Base-by-base conservation (phyloP, 2,888 invertebrate genomes). In the Syrista parreyssii region DNA sequence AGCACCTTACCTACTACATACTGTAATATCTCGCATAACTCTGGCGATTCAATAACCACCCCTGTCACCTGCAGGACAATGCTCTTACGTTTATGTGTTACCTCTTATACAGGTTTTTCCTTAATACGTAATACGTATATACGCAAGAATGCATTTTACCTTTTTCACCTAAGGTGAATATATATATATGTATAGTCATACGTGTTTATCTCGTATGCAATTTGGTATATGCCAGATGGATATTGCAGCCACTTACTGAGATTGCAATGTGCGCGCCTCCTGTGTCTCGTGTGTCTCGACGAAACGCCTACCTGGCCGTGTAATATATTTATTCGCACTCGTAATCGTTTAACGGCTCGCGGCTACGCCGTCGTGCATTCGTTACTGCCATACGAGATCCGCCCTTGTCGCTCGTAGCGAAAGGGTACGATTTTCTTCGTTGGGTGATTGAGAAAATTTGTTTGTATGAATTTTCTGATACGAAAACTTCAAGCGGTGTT, bases 1-100 rank as follows among this genome's bases (percentile, higher is more conserved):
- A 40, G 40, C 40, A 69, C 69, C 69, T 69, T 30, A 32, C 69
- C 69, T 12, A 36, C 36, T 36, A 36, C 12, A 4, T 32, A 69
- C 69, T 9, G 31, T 23, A 32, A 30, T 30, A 81, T 81, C 78
- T 78, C 80, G 80, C 81, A 83, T 83, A 82, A 81, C 80, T 82
- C 79, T 79, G 78, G 82, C 79, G 82, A 84, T 84, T 82, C 82
- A 83, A 83, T 84, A 83, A 83, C 79, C 40, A 81, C 75, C 80
- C 80, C 80, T 83, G 79, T 82, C 82, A 81, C 80, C 79, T 80
- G 80, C 80, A 82, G 84, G 81, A 82, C 82, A 82, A 83, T 83
- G 83, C 83, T 78, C 32, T 68, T 68, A 31, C 32, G 33, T 75
- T 68, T 40, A 40, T 40, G 40, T 1, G 40, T 15, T 40, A 15